phyloP scores from a whole-genome alignment of 2,888 invertebrate species.

The Brachyopa scutellaris region DNA sequence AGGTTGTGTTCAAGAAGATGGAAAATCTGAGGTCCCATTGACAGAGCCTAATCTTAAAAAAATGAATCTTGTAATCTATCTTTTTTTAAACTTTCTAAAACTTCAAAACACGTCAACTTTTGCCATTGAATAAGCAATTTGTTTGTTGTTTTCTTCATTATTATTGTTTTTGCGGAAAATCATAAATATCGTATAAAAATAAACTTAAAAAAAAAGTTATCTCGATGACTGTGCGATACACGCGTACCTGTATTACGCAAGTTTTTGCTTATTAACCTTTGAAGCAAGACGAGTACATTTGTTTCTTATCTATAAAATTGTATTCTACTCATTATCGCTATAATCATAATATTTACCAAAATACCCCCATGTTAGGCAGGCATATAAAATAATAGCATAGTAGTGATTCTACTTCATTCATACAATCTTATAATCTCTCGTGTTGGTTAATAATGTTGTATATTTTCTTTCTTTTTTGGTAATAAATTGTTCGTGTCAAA shows the following conservation, averaged over 20 bases:
- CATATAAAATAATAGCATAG: not conserved
- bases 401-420: not conserved
- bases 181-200: not conserved
- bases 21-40: no score
- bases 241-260: conserved; percentile 39
- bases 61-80: no score
- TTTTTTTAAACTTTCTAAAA: no score
- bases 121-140: conserved; percentile 6
- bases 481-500: not conserved
- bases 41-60: no score
- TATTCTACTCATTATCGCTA: not conserved
- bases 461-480: not conserved
- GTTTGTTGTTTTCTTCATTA: not conserved
- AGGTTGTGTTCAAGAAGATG: no score
- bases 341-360: conserved; percentile 4
- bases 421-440: conserved; percentile 1
- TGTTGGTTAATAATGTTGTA: not conserved
- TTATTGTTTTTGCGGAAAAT: not conserved
- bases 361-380: not conserved
- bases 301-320: conserved; percentile 13
- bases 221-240: not conserved
- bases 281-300: not conserved
- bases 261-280: conserved; percentile 9
- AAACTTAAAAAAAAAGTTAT: not conserved
- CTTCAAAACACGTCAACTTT: no score